Evolutionary conservation across 2,888 invertebrate genomes (phyloP).

Genomic region (Mesorhabditis belari): DNA sequence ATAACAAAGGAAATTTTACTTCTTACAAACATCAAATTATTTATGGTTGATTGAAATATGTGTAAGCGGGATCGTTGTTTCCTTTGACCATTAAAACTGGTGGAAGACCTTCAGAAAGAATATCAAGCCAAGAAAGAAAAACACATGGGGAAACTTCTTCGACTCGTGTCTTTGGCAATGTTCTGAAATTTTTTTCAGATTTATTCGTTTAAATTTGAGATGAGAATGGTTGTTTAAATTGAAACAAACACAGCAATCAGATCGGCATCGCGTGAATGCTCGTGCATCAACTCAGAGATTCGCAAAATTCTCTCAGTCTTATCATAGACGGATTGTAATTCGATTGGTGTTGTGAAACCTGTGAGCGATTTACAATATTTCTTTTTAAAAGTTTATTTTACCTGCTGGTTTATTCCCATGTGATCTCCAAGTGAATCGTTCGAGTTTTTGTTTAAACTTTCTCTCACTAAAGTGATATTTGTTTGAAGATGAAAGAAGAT

Average conservation of each 20-base stretch:
- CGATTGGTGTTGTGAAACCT: neutral
- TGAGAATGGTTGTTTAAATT: too few species aligned
- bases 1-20: too few species aligned
- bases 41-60: neutral
- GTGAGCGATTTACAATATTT: neutral
- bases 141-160: neutral
- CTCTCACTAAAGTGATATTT: too few species aligned
- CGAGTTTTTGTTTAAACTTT: too few species aligned
- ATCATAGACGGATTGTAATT: neutral
- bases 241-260: slow-evolving; percentile 14
- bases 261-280: slow-evolving; percentile 13
- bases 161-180: neutral
- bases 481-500: too few species aligned
- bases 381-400: too few species aligned
- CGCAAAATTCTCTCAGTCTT: slow-evolving; percentile 16
- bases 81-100: neutral
- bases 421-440: too few species aligned
- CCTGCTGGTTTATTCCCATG: too few species aligned
- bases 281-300: slow-evolving; percentile 14
- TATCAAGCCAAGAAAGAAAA: neutral
- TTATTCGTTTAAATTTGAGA: too few species aligned
- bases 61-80: neutral
- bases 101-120: neutral
- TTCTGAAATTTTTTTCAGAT: neutral
- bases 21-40: too few species aligned